A percentile compares a stretch with the other conserved stretches of the same genome.
phyloP scores from a whole-genome alignment of 2,113 vertebrate genomes.

The Lophura nycthemera region DNA sequence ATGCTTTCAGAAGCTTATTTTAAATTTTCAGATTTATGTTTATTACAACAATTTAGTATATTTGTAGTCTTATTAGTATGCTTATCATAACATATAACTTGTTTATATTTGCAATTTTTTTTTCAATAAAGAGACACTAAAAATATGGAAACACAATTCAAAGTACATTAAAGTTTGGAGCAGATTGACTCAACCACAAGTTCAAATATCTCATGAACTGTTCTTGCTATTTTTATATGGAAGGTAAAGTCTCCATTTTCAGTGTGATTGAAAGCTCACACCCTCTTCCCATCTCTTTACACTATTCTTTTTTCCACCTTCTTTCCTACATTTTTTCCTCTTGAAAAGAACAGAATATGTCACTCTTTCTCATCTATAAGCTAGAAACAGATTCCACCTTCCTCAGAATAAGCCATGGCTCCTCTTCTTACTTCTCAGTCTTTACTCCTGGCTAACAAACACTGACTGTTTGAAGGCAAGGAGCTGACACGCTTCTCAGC shows the following conservation, averaged over 20 bases:
- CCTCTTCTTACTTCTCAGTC: not conserved
- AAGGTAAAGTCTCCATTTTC: not conserved
- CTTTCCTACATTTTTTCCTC: not conserved
- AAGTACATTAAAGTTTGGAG: not conserved
- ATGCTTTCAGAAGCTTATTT: not conserved
- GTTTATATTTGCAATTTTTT: not conserved
- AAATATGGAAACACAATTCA: not conserved
- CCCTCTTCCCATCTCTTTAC: not conserved
- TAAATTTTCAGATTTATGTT: slow-evolving; percentile 21
- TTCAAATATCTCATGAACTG: not conserved
- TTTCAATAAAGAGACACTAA: not conserved
- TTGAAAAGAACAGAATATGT: not conserved
- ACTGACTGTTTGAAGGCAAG: not conserved
- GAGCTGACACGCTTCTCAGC: not conserved
- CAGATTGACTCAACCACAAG: not conserved
- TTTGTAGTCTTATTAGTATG: slow-evolving; percentile 8
- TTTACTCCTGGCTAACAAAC: not conserved
- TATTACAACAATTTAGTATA: slow-evolving; percentile 2
- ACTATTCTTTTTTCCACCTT: not conserved
- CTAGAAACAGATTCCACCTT: not conserved
- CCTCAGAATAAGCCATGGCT: not conserved
- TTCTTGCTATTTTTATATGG: not conserved
- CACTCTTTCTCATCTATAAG: not conserved
- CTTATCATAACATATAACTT: not conserved
- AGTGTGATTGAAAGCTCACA: not conserved